Conservation (phyloP, 2,888 invertebrate species). For the Bimastos eiseni region DNA sequence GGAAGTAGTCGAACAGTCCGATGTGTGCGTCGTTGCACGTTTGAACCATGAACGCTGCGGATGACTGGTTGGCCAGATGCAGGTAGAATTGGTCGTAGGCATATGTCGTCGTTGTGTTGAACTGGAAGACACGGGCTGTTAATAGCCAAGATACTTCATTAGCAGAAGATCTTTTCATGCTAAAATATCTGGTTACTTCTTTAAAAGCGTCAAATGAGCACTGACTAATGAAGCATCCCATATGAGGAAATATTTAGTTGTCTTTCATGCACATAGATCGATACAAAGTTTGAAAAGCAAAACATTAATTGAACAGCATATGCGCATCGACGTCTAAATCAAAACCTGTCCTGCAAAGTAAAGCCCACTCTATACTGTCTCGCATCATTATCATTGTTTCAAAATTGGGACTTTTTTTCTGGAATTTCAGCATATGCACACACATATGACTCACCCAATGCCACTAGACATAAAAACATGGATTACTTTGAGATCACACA, state of each 20-base stretch:
- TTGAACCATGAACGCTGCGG: constrained; percentile 33
- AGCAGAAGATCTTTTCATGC: background rate
- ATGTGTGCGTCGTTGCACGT: constrained; percentile 37
- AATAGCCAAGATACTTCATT: background rate
- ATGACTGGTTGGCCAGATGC: background rate
- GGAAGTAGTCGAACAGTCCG: constrained; percentile 27
- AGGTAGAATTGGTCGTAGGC: constrained; percentile 24
- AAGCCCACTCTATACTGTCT: too few species aligned
- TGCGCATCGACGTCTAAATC: too few species aligned
- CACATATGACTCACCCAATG: too few species aligned
- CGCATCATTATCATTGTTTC: too few species aligned
- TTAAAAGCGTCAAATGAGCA: background rate
- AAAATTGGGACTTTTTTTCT: too few species aligned
- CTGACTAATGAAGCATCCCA: background rate
- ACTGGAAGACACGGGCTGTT: constrained; percentile 24
- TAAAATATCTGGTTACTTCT: background rate
- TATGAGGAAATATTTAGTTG: background rate
- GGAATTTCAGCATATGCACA: too few species aligned
- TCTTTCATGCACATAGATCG: too few species aligned
- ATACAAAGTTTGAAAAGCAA: too few species aligned
- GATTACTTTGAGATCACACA: too few species aligned
- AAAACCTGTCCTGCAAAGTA: too few species aligned
- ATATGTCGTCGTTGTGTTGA: constrained; percentile 16
- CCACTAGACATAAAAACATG: too few species aligned
- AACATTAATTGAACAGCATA: too few species aligned